phyloP scores from a whole-genome alignment of 2,888 invertebrate genomes.

The Xylota sylvarum region DNA sequence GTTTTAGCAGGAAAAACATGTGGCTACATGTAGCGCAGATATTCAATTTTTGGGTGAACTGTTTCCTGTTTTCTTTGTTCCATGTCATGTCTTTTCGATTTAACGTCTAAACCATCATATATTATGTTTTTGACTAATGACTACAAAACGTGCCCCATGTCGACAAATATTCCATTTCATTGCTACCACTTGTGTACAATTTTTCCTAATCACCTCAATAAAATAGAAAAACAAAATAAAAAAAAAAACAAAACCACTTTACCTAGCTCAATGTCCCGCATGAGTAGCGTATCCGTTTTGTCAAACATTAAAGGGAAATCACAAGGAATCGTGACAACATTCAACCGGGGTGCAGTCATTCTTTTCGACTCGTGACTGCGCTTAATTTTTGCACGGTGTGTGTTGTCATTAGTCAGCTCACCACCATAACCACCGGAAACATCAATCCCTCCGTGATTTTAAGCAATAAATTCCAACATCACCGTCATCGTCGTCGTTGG shows the following conservation, averaged over 20 bases:
- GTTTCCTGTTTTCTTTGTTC: neutral
- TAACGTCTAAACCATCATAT: neutral
- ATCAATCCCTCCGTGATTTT: conserved; percentile 62
- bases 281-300: conserved; percentile 20
- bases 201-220: conserved; percentile 14
- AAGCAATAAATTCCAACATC: conserved; percentile 64
- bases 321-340: conserved; percentile 48
- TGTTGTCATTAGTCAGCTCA: conserved; percentile 59
- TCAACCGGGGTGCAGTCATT: conserved; percentile 46
- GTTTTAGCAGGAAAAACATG: too few relatives aligned
- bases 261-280: conserved; percentile 9
- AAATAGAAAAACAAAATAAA: neutral
- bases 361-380: conserved; percentile 52
- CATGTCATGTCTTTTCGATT: neutral
- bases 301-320: conserved; percentile 35
- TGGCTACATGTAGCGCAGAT: too few relatives aligned
- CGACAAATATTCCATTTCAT: conserved; percentile 6
- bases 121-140: neutral
- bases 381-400: conserved; percentile 54
- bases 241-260: neutral
- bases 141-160: neutral
- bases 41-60: neutral
- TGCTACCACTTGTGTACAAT: neutral
- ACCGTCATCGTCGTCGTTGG: conserved; percentile 42
- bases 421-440: conserved; percentile 45